A percentile compares a stretch with the other conserved stretches of the same genome.
Evolutionary conservation across 1,140 invertebrate species (phyloP).

Genomic region (Centruroides sculpturatus): DNA sequence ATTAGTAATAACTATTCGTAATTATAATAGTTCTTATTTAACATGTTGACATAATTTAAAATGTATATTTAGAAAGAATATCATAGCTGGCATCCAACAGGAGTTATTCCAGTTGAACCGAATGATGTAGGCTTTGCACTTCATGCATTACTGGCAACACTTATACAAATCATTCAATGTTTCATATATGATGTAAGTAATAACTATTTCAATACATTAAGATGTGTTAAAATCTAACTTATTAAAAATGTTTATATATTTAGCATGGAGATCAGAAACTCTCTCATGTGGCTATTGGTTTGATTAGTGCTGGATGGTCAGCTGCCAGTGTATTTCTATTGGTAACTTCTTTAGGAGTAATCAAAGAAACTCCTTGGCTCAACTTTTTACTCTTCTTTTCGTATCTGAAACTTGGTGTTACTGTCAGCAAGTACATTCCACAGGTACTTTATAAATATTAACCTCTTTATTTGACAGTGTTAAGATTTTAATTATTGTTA

Average conservation of each 20-base stretch:
- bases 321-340: constrained; percentile 43
- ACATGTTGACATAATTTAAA: too few species aligned
- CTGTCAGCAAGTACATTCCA: constrained; percentile 94
- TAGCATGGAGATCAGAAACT: constrained; percentile 61
- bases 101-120: constrained; percentile 81
- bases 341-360: constrained; percentile 45
- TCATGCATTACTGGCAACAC: constrained; percentile 74
- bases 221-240: constrained; percentile 54
- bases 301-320: constrained; percentile 44
- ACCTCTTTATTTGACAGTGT: neutral
- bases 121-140: constrained; percentile 94
- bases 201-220: neutral
- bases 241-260: constrained; percentile 38
- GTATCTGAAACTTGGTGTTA: constrained; percentile 90
- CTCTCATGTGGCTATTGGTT: constrained; percentile 51
- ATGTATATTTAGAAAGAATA: constrained; percentile 57
- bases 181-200: constrained; percentile 74
- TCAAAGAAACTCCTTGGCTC: constrained; percentile 52
- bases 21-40: neutral
- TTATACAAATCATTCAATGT: constrained; percentile 75
- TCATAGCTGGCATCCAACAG: constrained; percentile 50
- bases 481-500: too few species aligned
- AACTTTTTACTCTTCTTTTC: constrained; percentile 89
- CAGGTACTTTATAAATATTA: constrained; percentile 35
- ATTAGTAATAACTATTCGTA: neutral